These are phyloP conservation scores for Pristionchus exspectatus DNA, from an alignment of 2,888 invertebrate genomes.

Conservation along the genomic window DNA sequence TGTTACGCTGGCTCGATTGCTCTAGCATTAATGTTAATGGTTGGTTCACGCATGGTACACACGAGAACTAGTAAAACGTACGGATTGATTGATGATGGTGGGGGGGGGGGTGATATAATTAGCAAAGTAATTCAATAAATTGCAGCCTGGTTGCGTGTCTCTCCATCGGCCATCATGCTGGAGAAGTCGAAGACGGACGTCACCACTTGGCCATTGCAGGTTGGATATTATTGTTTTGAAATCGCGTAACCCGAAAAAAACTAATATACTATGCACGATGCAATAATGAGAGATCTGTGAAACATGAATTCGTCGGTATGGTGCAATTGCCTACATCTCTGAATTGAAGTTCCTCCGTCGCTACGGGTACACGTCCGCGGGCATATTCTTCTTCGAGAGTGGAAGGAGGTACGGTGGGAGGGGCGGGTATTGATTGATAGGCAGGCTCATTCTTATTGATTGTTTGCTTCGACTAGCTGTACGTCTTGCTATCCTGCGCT, in stretches of 20 bases:
- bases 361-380: conserved; percentile 56
- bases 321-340: not conserved
- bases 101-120: not conserved
- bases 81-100: not conserved
- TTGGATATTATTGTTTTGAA: not conserved
- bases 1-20: no score
- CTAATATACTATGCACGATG: not conserved
- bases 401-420: conserved; percentile 27
- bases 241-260: not conserved
- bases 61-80: no score
- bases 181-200: conserved; percentile 54
- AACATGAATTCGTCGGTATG: not conserved
- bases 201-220: conserved; percentile 52
- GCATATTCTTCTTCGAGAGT: conserved; percentile 57
- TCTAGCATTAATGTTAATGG: no score
- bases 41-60: no score
- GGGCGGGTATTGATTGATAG: not conserved
- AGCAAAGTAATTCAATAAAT: not conserved
- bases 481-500: no score
- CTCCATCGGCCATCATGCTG: conserved; percentile 46
- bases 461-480: no score
- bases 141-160: conserved; percentile 54
- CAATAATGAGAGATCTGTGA: not conserved
- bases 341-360: conserved; percentile 43
- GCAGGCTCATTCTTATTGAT: no score